A percentile compares a stretch with the other conserved stretches of the same genome.
phyloP scores from a whole-genome alignment of 2,888 invertebrate genomes.

The Erannis defoliaria region DNA sequence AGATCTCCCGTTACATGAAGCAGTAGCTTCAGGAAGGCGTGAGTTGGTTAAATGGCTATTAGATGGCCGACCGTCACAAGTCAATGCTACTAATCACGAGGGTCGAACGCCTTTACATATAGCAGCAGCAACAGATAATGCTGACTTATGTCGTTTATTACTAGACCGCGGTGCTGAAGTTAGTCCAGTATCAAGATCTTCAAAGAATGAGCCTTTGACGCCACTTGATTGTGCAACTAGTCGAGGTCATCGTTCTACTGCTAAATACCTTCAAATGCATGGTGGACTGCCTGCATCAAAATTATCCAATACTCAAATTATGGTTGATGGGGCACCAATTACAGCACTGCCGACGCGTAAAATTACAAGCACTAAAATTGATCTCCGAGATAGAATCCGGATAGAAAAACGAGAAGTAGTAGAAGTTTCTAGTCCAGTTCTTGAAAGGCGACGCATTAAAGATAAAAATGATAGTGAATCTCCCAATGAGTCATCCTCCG shows the following conservation, averaged over 20 bases:
- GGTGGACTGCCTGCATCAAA: slow-evolving; percentile 94
- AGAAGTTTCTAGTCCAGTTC: slow-evolving; percentile 77
- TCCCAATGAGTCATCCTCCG: slow-evolving; percentile 79
- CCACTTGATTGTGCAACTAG: slow-evolving; percentile 96
- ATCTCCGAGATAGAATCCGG: slow-evolving; percentile 79
- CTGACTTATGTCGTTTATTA: slow-evolving; percentile 96
- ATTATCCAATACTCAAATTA: slow-evolving; percentile 82
- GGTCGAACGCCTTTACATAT: slow-evolving; percentile 97
- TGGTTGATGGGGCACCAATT: slow-evolving; percentile 78
- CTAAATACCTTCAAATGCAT: slow-evolving; percentile 96
- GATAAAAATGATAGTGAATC: slow-evolving; percentile 67
- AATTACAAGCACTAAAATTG: slow-evolving; percentile 84
- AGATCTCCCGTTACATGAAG: slow-evolving; percentile 98
- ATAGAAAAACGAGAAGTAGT: slow-evolving; percentile 84
- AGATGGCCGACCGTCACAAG: slow-evolving; percentile 92
- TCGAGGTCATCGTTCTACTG: slow-evolving; percentile 95
- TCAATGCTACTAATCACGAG: slow-evolving; percentile 96
- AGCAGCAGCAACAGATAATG: slow-evolving; percentile 96
- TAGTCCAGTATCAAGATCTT: slow-evolving; percentile 93
- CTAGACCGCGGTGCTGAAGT: slow-evolving; percentile 94
- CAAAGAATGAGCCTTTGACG: slow-evolving; percentile 94
- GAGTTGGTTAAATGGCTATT: slow-evolving; percentile 96
- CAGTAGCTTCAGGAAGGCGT: slow-evolving; percentile 95
- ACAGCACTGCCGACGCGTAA: slow-evolving; percentile 77
- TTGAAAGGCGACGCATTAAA: slow-evolving; percentile 64